Conservation (phyloP, 1,140 invertebrate species). For the Schlechtendalia chinensis region DNA sequence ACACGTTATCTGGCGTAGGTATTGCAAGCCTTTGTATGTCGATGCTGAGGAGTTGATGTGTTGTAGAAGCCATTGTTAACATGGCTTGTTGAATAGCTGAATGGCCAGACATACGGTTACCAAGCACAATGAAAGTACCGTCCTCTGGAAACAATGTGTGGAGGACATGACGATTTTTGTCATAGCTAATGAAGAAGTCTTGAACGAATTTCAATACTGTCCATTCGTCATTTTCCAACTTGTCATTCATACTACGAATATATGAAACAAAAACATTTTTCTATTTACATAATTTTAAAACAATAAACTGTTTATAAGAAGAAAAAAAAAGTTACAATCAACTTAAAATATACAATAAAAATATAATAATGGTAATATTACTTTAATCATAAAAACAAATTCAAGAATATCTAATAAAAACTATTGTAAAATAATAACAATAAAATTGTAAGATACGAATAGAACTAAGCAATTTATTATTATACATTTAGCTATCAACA, state of each 20-base stretch:
- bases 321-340: too few species aligned
- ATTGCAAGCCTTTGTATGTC: not conserved
- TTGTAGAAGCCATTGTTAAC: conserved; percentile 31
- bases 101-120: conserved; percentile 16
- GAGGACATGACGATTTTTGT: conserved; percentile 28
- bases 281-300: too few species aligned
- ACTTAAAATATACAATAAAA: too few species aligned
- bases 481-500: too few species aligned
- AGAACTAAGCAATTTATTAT: too few species aligned
- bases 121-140: conserved; percentile 28
- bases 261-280: not conserved
- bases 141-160: conserved; percentile 31
- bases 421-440: too few species aligned
- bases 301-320: too few species aligned
- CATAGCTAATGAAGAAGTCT: conserved; percentile 26
- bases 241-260: not conserved
- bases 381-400: too few species aligned
- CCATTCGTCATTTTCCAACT: not conserved
- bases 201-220: conserved; percentile 27
- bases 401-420: too few species aligned
- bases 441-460: too few species aligned
- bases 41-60: not conserved
- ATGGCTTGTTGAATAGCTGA: conserved; percentile 32
- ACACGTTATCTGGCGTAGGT: not conserved
- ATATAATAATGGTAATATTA: too few species aligned